Evolutionary conservation across 2,113 vertebrate species (phyloP).

Genomic region (Brachypodius melanocephalos): DNA sequence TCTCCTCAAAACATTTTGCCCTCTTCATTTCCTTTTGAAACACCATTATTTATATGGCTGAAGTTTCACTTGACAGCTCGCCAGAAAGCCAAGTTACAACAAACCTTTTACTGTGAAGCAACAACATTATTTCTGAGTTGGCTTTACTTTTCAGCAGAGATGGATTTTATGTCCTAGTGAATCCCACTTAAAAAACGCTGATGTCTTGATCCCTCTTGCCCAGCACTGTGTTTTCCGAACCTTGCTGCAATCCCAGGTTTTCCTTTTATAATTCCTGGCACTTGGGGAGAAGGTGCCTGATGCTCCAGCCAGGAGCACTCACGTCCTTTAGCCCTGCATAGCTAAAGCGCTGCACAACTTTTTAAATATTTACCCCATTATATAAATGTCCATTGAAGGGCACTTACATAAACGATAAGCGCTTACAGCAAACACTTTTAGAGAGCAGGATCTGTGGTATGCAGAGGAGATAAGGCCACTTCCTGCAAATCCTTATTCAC

Average conservation of each 20-base stretch:
- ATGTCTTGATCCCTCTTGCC: neutral
- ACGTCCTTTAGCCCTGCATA: neutral
- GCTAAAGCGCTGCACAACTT: conserved; percentile 45
- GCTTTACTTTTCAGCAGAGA: neutral
- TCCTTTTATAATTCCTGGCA: neutral
- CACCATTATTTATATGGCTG: conserved; percentile 2
- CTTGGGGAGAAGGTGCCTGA: neutral
- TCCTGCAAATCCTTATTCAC: conserved; percentile 66
- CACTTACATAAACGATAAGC: conserved; percentile 67
- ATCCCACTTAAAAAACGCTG: neutral
- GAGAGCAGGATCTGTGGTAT: conserved; percentile 62
- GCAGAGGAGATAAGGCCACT: conserved; percentile 58
- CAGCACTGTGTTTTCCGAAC: neutral
- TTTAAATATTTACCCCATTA: conserved; percentile 70
- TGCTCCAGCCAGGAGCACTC: neutral
- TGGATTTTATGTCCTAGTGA: neutral
- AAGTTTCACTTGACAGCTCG: conserved; percentile 23
- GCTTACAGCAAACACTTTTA: conserved; percentile 60
- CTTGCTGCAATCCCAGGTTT: neutral
- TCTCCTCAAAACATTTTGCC: conserved; percentile 27
- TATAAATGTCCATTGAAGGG: conserved; percentile 67
- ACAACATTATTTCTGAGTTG: neutral
- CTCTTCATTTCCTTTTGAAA: conserved; percentile 43
- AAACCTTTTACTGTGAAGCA: neutral
- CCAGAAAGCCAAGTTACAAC: neutral